These are phyloP conservation scores for Cistogaster globosa DNA, from an alignment of 2,888 invertebrate genomes.

Conservation along the genomic window DNA sequence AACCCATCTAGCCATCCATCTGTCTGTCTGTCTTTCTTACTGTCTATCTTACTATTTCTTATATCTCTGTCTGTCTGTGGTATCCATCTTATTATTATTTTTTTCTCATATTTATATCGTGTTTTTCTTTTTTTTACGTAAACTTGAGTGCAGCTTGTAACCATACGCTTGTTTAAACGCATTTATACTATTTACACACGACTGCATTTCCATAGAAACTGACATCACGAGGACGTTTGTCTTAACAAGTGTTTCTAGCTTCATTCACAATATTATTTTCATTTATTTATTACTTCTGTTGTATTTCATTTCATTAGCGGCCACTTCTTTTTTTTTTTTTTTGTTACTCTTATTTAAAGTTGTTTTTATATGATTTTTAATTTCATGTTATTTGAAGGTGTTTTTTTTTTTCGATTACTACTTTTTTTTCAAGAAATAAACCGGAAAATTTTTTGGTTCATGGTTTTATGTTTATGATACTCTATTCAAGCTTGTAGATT, in stretches of 20 bases:
- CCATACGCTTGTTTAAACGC: conserved; percentile 69
- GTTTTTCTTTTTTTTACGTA: conserved; percentile 6
- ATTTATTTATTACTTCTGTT: conserved; percentile 52
- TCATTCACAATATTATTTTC: conserved; percentile 68
- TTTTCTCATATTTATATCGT: conserved; percentile 6
- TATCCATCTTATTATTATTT: conserved; percentile 52
- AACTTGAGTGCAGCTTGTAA: conserved; percentile 67
- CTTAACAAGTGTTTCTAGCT: conserved; percentile 66
- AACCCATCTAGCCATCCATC: not conserved
- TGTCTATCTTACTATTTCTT: conserved; percentile 45
- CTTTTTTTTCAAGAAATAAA: not conserved
- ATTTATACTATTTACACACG: conserved; percentile 68
- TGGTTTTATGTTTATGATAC: conserved; percentile 34
- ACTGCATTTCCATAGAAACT: conserved; percentile 67
- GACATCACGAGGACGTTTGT: conserved; percentile 70
- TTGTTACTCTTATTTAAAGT: conserved; percentile 45
- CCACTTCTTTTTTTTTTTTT: conserved; percentile 4
- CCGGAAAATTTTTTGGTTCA: conserved; percentile 45
- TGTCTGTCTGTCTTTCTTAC: conserved; percentile 21
- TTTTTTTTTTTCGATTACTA: conserved; percentile 28
- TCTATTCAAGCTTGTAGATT: conserved; percentile 37
- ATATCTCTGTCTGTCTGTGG: conserved; percentile 27
- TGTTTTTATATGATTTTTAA: conserved; percentile 46
- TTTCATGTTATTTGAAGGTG: conserved; percentile 47
- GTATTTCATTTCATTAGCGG: conserved; percentile 56